Evolutionary conservation across 2,797 vertebrate species (phyloP), one percentile per base, ranked within the genome.

Genomic region (Discoglossus pictus): DNA sequence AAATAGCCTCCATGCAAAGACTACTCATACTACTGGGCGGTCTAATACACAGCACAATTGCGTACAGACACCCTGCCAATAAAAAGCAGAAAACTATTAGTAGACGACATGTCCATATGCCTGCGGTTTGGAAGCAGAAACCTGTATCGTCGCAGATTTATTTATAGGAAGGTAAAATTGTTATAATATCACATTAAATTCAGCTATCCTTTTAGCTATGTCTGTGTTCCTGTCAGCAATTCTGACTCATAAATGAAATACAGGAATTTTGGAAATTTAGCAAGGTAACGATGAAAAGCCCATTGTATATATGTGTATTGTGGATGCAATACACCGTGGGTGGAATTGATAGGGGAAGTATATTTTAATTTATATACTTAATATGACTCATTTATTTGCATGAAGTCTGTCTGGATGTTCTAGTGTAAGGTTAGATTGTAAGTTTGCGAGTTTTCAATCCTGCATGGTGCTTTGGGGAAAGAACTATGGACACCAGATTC

Each of bases 151-250:
- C 2, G 34, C 17, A n/a, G 66, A 62, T 72, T 76, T 85, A 83
- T 84, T 86, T 75, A 83, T 79, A 80, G 70, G 78, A 80, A 76
- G 73, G 73, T 77, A 75, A 74, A 79, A 82, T 7, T 38, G 74
- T 74, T 60, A 74, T 35, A 38, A 62, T 66, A 76, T 65, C 56
- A 78, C 74, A 70, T 66, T 72, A 68, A 76, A 74, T 60, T 69
- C 23, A 25, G 36, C 47, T 51, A 72, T 8, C 44, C 68, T 77
- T 66, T 76, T 0, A 43, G 71, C 74, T 67, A 77, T 78, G 74
- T 1, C 12, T 1, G 1, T 11, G 53, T 62, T 61, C 73, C 67
- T 16, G 56, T 75, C 78, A 75, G 78, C 74, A 71, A 68, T 72
- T 73, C 69, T 79, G 81, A 81, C 73, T 83, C 79, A 83, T 17